phyloP scores from a whole-genome alignment of 2,888 invertebrate genomes.

The Laspeyria flexula region DNA sequence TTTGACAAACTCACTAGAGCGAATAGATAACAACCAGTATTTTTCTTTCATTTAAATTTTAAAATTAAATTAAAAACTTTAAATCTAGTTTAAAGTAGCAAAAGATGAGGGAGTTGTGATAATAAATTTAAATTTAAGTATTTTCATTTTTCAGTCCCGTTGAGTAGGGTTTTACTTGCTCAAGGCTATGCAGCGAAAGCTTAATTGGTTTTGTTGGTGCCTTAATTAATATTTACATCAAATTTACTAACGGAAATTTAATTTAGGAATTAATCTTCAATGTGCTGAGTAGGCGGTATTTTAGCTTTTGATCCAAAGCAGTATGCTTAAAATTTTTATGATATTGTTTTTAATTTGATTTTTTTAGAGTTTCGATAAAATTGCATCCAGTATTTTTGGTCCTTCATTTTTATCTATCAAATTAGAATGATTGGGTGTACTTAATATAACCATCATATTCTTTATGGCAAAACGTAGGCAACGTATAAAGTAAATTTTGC shows the following conservation, averaged over 20 bases:
- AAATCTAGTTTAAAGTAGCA: neutral
- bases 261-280: neutral
- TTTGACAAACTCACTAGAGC: conserved; percentile 28
- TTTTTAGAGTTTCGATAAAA: too few relatives aligned
- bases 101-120: neutral
- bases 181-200: neutral
- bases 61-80: conserved; percentile 21
- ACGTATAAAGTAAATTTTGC: too few relatives aligned
- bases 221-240: neutral
- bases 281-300: neutral
- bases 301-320: neutral
- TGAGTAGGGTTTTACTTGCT: neutral
- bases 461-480: too few relatives aligned
- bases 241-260: neutral
- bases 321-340: too few relatives aligned
- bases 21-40: conserved; percentile 32
- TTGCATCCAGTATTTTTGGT: too few relatives aligned
- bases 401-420: too few relatives aligned
- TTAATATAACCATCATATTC: too few relatives aligned
- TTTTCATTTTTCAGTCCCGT: neutral
- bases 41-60: conserved; percentile 26
- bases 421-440: too few relatives aligned
- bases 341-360: too few relatives aligned
- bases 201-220: neutral
- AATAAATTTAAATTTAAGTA: neutral